Percentiles rank a stretch among this genome's conserved stretches.
These are phyloP conservation scores for Nudaria mundana DNA, from an alignment of 2,888 invertebrate genomes.

Conservation along the genomic window DNA sequence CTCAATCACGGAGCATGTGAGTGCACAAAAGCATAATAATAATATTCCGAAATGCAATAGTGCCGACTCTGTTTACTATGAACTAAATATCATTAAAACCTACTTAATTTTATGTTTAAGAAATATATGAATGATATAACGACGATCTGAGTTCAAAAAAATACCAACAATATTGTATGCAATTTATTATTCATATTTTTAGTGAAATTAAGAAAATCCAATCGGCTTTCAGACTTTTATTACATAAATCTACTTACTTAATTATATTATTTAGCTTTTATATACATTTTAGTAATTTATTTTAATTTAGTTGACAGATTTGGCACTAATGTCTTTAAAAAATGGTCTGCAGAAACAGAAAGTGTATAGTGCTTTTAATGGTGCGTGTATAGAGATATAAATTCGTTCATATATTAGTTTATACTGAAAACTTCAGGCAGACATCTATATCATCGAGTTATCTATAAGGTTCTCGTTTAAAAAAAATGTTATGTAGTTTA, in stretches of 20 bases:
- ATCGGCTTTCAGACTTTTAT: no score
- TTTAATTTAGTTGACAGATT: no score
- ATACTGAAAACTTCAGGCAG: conserved; percentile 15
- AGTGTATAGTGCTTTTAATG: conserved; percentile 56
- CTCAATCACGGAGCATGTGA: conserved; percentile 56
- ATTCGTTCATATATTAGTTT: conserved; percentile 23
- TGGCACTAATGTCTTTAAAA: neutral
- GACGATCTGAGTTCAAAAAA: no score
- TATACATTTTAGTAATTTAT: no score
- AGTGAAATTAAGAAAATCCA: no score
- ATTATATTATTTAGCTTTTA: no score
- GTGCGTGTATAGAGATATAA: conserved; percentile 47
- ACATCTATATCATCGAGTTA: conserved; percentile 18
- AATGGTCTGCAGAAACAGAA: conserved; percentile 43
- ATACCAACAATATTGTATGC: no score
- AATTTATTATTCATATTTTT: no score
- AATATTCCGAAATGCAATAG: conserved; percentile 17
- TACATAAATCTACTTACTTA: no score
- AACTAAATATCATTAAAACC: no score
- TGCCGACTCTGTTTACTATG: neutral
- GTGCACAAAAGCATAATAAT: conserved; percentile 67
- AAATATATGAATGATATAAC: no score
- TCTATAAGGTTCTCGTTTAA: conserved; percentile 16
- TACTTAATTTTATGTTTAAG: no score
- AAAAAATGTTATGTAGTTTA: conserved; percentile 30